A percentile compares a stretch with the other conserved stretches of the same genome.
Evolutionary conservation across 2,113 vertebrate genomes (phyloP).

Genomic region (Hiodon tergisus): DNA sequence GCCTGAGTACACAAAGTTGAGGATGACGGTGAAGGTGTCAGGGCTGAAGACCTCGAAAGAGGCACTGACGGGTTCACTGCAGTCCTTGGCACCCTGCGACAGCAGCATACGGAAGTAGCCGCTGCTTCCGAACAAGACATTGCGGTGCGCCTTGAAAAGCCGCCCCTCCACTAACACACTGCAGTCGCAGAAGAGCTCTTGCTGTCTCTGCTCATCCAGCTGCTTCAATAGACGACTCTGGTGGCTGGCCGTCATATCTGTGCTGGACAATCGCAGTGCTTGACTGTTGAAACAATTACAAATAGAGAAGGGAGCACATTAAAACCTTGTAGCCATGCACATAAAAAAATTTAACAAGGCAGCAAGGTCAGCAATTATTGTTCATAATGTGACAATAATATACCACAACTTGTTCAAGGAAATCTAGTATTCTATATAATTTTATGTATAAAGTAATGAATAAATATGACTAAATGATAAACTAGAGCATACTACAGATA

Average conservation of each 20-base stretch:
- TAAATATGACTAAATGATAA: too few species aligned
- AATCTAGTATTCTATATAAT: too few species aligned
- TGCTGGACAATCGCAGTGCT: conserved; percentile 55
- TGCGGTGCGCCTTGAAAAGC: conserved; percentile 90
- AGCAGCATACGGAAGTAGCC: conserved; percentile 97
- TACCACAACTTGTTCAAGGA: too few species aligned
- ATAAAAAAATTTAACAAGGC: too few species aligned
- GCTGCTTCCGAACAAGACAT: conserved; percentile 88
- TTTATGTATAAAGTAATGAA: too few species aligned
- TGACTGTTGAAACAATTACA: conserved; percentile 48
- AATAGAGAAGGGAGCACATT: not conserved
- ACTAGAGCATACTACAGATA: too few species aligned
- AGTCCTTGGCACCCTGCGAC: conserved; percentile 75
- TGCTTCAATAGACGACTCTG: conserved; percentile 87
- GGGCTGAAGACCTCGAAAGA: conserved; percentile 91
- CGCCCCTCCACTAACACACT: conserved; percentile 86
- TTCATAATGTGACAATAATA: too few species aligned
- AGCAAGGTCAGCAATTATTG: too few species aligned
- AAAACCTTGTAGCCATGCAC: not conserved
- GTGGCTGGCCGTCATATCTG: conserved; percentile 87
- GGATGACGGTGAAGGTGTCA: conserved; percentile 85
- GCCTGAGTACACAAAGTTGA: conserved; percentile 95
- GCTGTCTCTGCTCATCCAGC: conserved; percentile 84
- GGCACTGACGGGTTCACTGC: conserved; percentile 69
- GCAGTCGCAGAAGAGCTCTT: conserved; percentile 94